A percentile compares a stretch with the other conserved stretches of the same genome.
Evolutionary conservation across 2,888 invertebrate species (phyloP).

Genomic region (Pachymerium ferrugineum): DNA sequence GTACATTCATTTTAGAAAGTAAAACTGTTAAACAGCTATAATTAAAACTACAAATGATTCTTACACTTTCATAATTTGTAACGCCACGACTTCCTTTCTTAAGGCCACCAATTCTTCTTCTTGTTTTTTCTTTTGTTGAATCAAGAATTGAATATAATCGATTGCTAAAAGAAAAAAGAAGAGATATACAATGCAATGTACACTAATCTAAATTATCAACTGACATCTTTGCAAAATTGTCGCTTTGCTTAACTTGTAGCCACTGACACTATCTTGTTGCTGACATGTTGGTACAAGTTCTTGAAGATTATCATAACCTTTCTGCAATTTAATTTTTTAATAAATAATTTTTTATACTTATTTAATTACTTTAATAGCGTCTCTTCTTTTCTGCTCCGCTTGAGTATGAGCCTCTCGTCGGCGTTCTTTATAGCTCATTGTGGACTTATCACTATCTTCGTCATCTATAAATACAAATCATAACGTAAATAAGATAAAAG

Average conservation of each 20-base stretch:
- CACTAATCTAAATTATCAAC: conserved; percentile 35
- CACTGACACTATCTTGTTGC: conserved; percentile 70
- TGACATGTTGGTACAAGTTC: conserved; percentile 90
- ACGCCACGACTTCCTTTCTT: conserved; percentile 84
- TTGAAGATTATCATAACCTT: conserved; percentile 90
- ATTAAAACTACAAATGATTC: conserved; percentile 34
- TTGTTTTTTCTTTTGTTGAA: conserved; percentile 86
- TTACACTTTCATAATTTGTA: conserved; percentile 81
- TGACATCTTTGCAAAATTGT: conserved; percentile 81
- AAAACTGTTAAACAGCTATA: background rate
- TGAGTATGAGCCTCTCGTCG: conserved; percentile 91
- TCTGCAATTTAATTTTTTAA: conserved; percentile 48
- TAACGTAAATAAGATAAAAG: conserved; percentile 7
- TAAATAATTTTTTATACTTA: background rate
- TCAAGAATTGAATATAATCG: conserved; percentile 65
- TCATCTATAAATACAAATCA: too few species aligned
- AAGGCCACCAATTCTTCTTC: conserved; percentile 88
- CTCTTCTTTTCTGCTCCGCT: conserved; percentile 92
- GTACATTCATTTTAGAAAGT: background rate
- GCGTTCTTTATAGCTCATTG: conserved; percentile 84
- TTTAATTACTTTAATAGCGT: conserved; percentile 71
- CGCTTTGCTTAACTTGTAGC: conserved; percentile 93
- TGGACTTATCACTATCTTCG: conserved; percentile 59
- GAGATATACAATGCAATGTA: background rate
- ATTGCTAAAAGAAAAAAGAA: conserved; percentile 44